Evolutionary conservation across 2,797 vertebrate genomes (phyloP).

Genomic region (Malacoraja senta): DNA sequence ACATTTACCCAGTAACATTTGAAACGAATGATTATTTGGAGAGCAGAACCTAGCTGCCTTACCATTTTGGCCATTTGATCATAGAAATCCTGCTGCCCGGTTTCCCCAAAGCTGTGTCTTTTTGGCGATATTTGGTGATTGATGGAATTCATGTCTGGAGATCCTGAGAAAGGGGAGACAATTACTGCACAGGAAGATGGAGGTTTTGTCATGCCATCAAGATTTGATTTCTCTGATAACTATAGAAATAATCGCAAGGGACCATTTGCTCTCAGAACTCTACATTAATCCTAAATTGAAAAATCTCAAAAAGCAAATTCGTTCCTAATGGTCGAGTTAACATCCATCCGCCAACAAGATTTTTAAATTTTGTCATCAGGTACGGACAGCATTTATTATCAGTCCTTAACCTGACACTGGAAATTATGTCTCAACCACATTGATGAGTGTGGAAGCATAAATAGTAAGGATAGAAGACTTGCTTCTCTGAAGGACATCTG

Average conservation of each 20-base stretch:
- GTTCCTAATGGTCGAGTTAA: not conserved
- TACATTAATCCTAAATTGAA: not conserved
- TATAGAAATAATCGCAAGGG: not conserved
- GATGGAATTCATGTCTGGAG: not conserved
- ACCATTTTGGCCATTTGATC: constrained; percentile 73
- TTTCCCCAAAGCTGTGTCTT: constrained; percentile 54
- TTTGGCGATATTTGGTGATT: constrained; percentile 46
- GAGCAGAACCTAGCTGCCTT: constrained; percentile 35
- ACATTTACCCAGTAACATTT: not conserved
- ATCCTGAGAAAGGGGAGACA: constrained; percentile 8
- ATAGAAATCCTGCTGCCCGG: constrained; percentile 70
- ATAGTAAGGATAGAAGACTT: no score
- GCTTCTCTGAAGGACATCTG: no score
- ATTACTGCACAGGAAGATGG: not conserved
- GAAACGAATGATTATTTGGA: not conserved
- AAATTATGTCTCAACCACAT: no score
- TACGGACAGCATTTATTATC: no score
- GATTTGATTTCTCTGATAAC: not conserved
- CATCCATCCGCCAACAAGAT: not conserved
- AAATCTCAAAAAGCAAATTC: not conserved
- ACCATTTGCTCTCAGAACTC: not conserved
- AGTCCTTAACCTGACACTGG: no score
- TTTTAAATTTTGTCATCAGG: no score
- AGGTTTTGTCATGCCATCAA: not conserved
- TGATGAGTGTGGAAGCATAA: no score